Evolutionary conservation across 2,888 invertebrate genomes (phyloP), one percentile per base, ranked within the genome.

Genomic region (Erannis defoliaria): DNA sequence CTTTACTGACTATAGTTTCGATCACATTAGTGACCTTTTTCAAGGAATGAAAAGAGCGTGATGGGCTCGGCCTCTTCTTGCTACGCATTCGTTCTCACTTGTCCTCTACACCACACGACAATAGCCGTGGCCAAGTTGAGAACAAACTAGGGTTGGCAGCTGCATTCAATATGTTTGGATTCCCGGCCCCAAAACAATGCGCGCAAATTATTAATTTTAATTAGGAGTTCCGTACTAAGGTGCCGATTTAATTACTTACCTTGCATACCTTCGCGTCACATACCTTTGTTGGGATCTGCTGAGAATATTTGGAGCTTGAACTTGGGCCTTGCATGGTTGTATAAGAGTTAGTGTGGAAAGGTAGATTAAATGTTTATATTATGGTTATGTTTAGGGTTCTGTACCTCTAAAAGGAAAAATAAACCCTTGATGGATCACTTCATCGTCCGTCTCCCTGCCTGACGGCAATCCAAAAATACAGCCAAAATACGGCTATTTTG

Each of bases 81-180:
- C 26, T 26, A 6, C 26, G 6, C 26, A 26, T 8, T 26, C 26
- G 26, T 8, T 5, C n/a, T 26, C 54, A 48, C 58, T 65, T 26
- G 18, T 53, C 46, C 45, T 60, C 74, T 74, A 57, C 1, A 70
- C 74, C 77, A 71, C 14, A 45, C 49, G 21, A 23, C 51, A 68
- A 67, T 61, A 42, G 62, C 63, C 64, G 56, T 55, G 70, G 71
- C 72, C 73, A 78, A 84, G 79, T 83, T 83, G 75, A 49, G 73
- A 74, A 78, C 82, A 79, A 77, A 78, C 80, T 77, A 80, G 65
- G 70, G 74, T 68, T 73, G 74, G 72, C 80, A 82, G 80, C 82
- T 84, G 82, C 82, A 85, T 68, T 76, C 78, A 76, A 82, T 81
- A 79, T 79, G 82, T 84, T 80, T 73, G 76, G 75, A 76, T 78